Evolutionary conservation across 1,140 invertebrate genomes (phyloP).

Genomic region (Heterodera schachtii): DNA sequence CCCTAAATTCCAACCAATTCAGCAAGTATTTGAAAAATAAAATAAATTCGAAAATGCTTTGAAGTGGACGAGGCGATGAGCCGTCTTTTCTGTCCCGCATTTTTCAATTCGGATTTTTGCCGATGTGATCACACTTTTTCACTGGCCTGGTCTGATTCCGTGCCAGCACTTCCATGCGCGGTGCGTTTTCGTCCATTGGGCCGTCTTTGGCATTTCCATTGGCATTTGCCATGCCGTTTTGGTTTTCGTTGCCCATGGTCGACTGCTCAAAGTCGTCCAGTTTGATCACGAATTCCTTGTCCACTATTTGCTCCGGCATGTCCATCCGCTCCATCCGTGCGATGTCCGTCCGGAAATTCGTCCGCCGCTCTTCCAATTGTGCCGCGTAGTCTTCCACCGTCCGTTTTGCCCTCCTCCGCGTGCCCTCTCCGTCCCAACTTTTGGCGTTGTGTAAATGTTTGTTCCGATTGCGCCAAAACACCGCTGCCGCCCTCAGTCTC

Average conservation of each 20-base stretch:
- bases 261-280: background rate
- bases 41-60: no score
- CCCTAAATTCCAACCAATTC: background rate
- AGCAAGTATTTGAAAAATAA: no score
- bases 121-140: no score
- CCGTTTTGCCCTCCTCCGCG: background rate
- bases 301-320: background rate
- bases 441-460: no score
- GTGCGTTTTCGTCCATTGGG: background rate
- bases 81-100: no score
- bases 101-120: no score
- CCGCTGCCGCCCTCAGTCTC: slow-evolving; percentile 17
- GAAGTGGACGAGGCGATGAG: no score
- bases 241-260: no score
- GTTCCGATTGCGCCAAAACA: slow-evolving; percentile 26
- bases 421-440: background rate
- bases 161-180: slow-evolving; percentile 1
- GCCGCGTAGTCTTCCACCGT: background rate
- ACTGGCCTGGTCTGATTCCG: slow-evolving; percentile 20
- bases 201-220: background rate
- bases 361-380: background rate
- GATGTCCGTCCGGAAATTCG: background rate
- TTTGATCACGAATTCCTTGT: background rate
- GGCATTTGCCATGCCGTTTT: background rate
- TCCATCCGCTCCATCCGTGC: background rate